These are phyloP conservation scores for Mnemiopsis leidyi DNA, from an alignment of 37 sponge, comb jelly and placozoan species.

Conservation along the genomic window DNA sequence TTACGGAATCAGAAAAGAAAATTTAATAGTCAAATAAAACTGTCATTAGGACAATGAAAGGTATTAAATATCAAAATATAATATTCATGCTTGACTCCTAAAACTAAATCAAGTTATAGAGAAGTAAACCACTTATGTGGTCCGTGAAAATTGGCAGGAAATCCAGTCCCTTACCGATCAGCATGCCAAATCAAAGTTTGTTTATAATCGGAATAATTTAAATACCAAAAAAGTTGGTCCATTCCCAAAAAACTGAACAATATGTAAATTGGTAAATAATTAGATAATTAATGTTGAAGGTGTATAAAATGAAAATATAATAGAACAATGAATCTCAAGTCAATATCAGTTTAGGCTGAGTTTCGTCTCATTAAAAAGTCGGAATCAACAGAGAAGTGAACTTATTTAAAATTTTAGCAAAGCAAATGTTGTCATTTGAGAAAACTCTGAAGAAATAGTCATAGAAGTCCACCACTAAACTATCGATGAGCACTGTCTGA, in stretches of 20 bases:
- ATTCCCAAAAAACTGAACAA: background rate
- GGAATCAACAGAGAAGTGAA: background rate
- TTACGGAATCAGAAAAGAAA: background rate
- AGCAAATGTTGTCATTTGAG: too few relatives aligned
- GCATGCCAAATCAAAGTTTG: background rate
- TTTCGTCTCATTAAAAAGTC: background rate
- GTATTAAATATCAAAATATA: background rate
- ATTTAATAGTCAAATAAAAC: slow-evolving; percentile 8
- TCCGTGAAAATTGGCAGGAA: background rate
- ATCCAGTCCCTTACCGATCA: background rate
- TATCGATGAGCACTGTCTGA: too few relatives aligned
- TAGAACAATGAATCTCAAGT: background rate
- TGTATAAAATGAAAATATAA: background rate
- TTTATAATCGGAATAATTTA: background rate
- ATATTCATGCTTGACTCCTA: background rate
- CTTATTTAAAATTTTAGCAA: too few relatives aligned
- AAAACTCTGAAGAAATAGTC: too few relatives aligned
- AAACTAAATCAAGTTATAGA: background rate
- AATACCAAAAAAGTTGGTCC: background rate
- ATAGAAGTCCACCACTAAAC: too few relatives aligned
- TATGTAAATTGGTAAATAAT: background rate
- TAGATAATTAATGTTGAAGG: background rate
- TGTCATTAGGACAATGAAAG: slow-evolving; percentile 8
- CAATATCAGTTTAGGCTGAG: background rate
- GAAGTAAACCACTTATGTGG: background rate